phyloP scores from a whole-genome alignment of 2,888 invertebrate genomes.

The Cordilura impudica region DNA sequence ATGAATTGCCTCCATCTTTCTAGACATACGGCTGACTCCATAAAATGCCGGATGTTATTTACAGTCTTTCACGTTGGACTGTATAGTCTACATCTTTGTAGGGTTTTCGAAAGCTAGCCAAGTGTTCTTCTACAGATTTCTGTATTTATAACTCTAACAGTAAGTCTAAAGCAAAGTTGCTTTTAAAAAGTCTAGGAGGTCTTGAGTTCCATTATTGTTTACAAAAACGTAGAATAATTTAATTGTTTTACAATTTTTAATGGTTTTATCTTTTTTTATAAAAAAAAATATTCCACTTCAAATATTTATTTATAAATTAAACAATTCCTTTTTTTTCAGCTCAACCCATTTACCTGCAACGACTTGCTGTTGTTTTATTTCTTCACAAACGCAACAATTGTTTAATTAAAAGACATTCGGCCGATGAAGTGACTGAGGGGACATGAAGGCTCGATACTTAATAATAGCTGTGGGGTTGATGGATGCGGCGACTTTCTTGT shows the following conservation, averaged over 20 bases:
- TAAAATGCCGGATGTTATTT: too few relatives aligned
- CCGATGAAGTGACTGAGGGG: not conserved
- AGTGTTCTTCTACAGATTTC: too few relatives aligned
- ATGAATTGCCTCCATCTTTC: too few relatives aligned
- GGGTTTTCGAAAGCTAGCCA: too few relatives aligned
- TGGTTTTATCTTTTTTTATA: not conserved
- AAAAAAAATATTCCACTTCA: not conserved
- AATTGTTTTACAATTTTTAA: not conserved
- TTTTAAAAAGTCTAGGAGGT: too few relatives aligned
- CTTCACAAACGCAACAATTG: constrained; percentile 47
- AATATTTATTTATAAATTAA: constrained; percentile 48
- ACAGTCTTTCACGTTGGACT: too few relatives aligned
- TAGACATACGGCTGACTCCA: too few relatives aligned
- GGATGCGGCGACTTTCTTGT: constrained; percentile 4
- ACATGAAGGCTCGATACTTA: constrained; percentile 3
- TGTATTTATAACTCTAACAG: too few relatives aligned
- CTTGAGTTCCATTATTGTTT: too few relatives aligned
- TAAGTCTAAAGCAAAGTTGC: too few relatives aligned
- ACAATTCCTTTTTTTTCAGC: constrained; percentile 24
- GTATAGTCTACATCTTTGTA: too few relatives aligned
- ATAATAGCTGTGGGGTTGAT: not conserved
- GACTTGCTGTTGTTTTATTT: constrained; percentile 8
- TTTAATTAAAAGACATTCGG: constrained; percentile 55
- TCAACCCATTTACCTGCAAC: constrained; percentile 6
- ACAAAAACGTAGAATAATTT: too few relatives aligned